phyloP scores from a whole-genome alignment of 2,113 vertebrate species.

The Tychaedon coryphoeus region DNA sequence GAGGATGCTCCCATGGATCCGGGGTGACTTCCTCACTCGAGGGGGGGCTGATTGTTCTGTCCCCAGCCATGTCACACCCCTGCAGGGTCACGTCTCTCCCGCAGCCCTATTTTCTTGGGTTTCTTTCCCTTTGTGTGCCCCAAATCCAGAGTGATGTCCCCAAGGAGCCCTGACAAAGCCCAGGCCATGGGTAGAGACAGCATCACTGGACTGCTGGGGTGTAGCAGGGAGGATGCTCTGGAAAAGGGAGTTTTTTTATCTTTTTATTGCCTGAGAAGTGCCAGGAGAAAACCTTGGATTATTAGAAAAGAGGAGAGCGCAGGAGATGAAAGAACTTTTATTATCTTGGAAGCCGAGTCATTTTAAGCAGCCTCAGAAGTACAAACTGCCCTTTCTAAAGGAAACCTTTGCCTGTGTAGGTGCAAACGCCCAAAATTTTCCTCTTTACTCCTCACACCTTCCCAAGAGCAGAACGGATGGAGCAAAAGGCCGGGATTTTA shows the following conservation, averaged over 20 bases:
- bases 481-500: neutral
- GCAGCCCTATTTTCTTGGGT: neutral
- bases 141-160: neutral
- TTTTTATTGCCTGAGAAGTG: neutral
- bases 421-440: neutral
- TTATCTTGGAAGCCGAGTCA: neutral
- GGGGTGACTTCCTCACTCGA: neutral
- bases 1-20: neutral
- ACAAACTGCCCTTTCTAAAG: neutral
- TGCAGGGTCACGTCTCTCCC: neutral
- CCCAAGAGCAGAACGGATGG: neutral
- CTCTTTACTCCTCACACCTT: neutral
- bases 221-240: neutral
- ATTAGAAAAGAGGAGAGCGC: neutral
- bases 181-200: neutral
- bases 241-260: neutral
- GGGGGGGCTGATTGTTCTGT: neutral
- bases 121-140: neutral
- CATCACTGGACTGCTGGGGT: fast-evolving
- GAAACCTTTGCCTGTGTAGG: neutral
- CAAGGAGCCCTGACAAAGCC: neutral
- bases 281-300: neutral
- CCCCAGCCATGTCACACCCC: neutral
- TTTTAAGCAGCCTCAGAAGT: neutral
- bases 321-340: neutral